A percentile compares a stretch with the other conserved stretches of the same genome.
These are phyloP conservation scores for Argentina silus DNA, from an alignment of 2,797 vertebrate species.

Conservation along the genomic window DNA sequence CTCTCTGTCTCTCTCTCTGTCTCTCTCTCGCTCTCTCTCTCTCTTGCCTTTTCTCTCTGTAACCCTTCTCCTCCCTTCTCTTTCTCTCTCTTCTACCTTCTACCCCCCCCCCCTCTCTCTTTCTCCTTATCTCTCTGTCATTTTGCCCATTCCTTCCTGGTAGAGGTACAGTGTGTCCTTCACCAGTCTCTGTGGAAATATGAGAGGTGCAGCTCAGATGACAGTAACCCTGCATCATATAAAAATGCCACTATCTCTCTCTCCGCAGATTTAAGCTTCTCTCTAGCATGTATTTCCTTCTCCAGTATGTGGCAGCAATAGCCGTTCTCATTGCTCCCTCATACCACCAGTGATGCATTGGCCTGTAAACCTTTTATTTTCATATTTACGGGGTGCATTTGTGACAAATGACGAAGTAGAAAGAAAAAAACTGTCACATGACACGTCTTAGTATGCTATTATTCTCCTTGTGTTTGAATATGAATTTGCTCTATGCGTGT, in stretches of 20 bases:
- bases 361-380: no score
- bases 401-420: neutral
- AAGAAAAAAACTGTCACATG: neutral
- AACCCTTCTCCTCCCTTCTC: neutral
- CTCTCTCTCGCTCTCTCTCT: neutral
- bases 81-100: neutral
- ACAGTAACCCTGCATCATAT: constrained; percentile 49
- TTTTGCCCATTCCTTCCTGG: neutral
- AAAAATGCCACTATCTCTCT: constrained; percentile 8
- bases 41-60: neutral
- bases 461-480: neutral
- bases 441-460: neutral
- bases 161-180: constrained; percentile 50
- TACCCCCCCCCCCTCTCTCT: constrained; percentile 8
- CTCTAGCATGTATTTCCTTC: neutral
- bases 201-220: constrained; percentile 44
- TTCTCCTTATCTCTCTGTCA: constrained; percentile 6
- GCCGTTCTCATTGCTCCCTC: neutral
- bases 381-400: neutral
- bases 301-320: neutral
- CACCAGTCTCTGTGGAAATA: constrained; percentile 44
- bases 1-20: constrained; percentile 28
- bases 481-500: neutral
- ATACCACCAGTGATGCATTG: neutral
- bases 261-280: constrained; percentile 2